Evolutionary conservation across 2,888 invertebrate species (phyloP).

Genomic region (Spisula subtruncata): DNA sequence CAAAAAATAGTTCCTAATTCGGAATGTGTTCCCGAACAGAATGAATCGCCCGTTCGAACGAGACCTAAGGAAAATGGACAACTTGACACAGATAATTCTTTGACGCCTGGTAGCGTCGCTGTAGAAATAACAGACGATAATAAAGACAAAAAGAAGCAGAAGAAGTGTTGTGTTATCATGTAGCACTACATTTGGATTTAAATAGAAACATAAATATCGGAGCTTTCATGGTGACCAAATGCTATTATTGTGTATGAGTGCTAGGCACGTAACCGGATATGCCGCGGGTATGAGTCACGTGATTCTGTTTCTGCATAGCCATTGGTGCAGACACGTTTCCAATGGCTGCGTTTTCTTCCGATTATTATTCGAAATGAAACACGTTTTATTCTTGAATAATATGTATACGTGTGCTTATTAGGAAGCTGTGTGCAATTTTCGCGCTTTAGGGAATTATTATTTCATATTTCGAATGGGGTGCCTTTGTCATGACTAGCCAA

Average conservation of each 20-base stretch:
- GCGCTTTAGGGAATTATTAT: background rate
- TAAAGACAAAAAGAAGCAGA: slow-evolving; percentile 81
- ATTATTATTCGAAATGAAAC: background rate
- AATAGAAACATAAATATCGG: slow-evolving; percentile 21
- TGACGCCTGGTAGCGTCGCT: slow-evolving; percentile 75
- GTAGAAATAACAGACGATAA: slow-evolving; percentile 70
- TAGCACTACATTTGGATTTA: slow-evolving; percentile 60
- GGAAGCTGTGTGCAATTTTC: background rate
- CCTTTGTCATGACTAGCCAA: slow-evolving; percentile 5
- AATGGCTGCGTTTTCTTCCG: slow-evolving; percentile 14
- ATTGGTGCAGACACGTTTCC: slow-evolving; percentile 2
- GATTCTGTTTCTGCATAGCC: background rate
- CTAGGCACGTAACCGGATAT: slow-evolving; percentile 27
- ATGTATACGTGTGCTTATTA: background rate
- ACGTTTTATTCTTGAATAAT: background rate
- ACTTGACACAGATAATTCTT: slow-evolving; percentile 72
- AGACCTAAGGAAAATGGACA: slow-evolving; percentile 78
- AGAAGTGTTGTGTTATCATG: slow-evolving; percentile 81
- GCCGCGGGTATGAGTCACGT: slow-evolving; percentile 6
- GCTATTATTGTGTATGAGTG: slow-evolving; percentile 30
- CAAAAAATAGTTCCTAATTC: slow-evolving; percentile 41
- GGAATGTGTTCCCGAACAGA: slow-evolving; percentile 46
- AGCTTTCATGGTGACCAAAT: slow-evolving; percentile 43
- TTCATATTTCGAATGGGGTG: slow-evolving; percentile 11
- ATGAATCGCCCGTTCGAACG: slow-evolving; percentile 58